Base-by-base conservation (phyloP, 2,113 vertebrate species). In the Sylvia atricapilla region DNA sequence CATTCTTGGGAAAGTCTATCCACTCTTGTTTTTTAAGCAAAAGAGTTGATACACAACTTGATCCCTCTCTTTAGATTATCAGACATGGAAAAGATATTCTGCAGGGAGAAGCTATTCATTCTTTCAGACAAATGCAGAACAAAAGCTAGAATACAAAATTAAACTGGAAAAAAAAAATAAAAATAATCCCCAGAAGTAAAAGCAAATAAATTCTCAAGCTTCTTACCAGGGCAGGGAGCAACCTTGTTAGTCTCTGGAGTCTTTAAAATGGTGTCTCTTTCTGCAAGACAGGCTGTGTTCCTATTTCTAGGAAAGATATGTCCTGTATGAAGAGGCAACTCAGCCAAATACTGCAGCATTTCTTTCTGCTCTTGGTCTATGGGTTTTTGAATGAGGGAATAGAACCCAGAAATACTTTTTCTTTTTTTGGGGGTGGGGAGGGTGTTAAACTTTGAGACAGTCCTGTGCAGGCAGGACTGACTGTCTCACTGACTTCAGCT, bases 81-180 rank as follows among this genome's bases (percentile, higher is more conserved):
- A 91, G 13, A 78, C 9, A 50, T 4, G 18, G 56, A 63, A 63
- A 91, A 82, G 6, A 28, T 50, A 56, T 31, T 80, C 25, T 46
- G 6, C 20, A 59, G 20, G 20, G 50, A 83, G 50, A 87, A 87
- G 30, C 13, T 81, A 46, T 67, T 78, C 39, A 43, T 20, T 49
- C n/a, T 81, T 91, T 89, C 49, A 89, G 31, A 56, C 5, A 82
- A 84, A 58, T 37, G 31, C 10, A 11, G 44, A 62, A 39, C 10
- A 69, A 55, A 67, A 81, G 10, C 33, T 72, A 35, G 52, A 92
- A 87, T 52, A 47, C 15, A 81, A 84, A 81, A 77, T 87, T 47
- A 84, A 92, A 64, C 20, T 47, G 20, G 17, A 60, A 89, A 76
- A 67, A 50, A 52, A 63, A 67, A 47, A 47, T 25, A 55, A 63